phyloP scores from a whole-genome alignment of 2,113 vertebrate genomes.

The Ctenodactylus gundi region DNA sequence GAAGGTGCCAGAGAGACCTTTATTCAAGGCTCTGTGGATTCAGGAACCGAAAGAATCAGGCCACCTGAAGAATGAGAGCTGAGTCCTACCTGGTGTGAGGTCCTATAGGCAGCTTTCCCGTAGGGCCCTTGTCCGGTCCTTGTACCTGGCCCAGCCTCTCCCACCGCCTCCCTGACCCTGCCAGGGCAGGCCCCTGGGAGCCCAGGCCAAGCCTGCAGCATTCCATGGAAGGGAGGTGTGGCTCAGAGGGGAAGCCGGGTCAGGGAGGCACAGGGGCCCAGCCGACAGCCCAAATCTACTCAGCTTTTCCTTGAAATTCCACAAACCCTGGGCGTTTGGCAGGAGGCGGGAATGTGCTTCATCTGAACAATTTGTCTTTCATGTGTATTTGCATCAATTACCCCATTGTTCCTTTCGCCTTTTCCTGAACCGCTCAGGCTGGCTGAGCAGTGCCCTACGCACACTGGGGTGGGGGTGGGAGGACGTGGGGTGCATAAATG shows the following conservation, averaged over 20 bases:
- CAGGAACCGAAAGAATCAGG: background rate
- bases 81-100: background rate
- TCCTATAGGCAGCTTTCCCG: background rate
- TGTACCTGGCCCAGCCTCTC: background rate
- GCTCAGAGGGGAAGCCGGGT: background rate
- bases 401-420: conserved; percentile 55
- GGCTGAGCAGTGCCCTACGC: background rate
- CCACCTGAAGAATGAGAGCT: background rate
- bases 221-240: background rate
- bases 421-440: conserved; percentile 14
- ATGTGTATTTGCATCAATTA: conserved; percentile 63
- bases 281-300: background rate
- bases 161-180: background rate
- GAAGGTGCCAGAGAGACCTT: background rate
- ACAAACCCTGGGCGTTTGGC: conserved; percentile 66
- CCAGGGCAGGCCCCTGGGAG: background rate
- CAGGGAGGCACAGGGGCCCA: background rate
- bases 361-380: conserved; percentile 76
- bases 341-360: conserved; percentile 36
- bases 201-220: background rate
- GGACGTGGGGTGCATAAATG: background rate
- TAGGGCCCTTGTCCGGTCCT: background rate
- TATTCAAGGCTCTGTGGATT: background rate
- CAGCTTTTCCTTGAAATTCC: conserved; percentile 75
- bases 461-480: background rate